Conservation (phyloP, 2,797 vertebrate species). For the Graptemys geographica region DNA sequence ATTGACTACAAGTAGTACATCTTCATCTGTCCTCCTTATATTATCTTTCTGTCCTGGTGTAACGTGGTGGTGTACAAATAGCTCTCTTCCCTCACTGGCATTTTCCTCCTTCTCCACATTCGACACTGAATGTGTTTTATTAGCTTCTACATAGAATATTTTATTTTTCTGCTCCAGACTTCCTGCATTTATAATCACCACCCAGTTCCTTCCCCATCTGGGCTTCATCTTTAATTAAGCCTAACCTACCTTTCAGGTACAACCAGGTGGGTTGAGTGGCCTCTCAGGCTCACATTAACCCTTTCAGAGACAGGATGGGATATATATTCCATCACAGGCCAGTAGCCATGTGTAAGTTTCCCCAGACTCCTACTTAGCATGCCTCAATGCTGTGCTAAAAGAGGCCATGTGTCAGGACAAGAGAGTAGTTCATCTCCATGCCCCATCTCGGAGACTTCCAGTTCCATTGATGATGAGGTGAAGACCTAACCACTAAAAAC, state of each 20-base stretch:
- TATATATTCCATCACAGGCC: background rate
- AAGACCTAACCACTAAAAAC: slow-evolving; percentile 21
- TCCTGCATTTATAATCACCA: background rate
- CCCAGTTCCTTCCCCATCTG: background rate
- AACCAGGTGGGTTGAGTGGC: background rate
- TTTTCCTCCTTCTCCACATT: too few species aligned
- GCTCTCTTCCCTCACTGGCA: too few species aligned
- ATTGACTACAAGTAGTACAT: too few species aligned
- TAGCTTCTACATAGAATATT: background rate
- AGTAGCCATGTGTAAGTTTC: background rate
- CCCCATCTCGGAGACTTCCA: background rate
- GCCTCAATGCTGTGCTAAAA: background rate
- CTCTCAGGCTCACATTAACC: background rate
- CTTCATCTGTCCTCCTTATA: too few species aligned
- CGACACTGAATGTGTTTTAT: too few species aligned
- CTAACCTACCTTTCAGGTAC: background rate
- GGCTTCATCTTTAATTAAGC: background rate
- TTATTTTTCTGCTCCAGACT: background rate
- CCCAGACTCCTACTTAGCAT: background rate
- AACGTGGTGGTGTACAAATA: too few species aligned
- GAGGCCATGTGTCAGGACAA: background rate
- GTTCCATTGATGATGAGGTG: background rate
- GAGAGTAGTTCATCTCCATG: background rate
- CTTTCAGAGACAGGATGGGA: background rate
- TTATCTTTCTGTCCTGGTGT: too few species aligned